phyloP scores from a whole-genome alignment of 2,888 invertebrate species.

The Euplexia lucipara region DNA sequence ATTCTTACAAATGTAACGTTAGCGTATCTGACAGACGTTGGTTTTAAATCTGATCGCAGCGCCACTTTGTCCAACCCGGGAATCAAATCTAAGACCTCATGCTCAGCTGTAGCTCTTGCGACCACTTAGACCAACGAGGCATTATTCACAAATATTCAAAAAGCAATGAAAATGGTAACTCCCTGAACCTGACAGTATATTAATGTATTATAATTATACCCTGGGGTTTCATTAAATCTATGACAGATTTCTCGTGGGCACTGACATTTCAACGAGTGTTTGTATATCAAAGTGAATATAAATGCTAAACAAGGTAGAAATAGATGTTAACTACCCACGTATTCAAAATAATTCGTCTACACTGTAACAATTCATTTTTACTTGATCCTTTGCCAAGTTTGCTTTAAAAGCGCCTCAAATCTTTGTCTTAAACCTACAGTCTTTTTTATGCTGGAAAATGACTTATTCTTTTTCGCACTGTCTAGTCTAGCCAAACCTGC shows the following conservation, averaged over 20 bases:
- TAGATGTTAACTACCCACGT: neutral
- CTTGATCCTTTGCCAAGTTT: constrained; percentile 51
- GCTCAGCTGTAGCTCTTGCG: no score
- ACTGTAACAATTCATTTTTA: constrained; percentile 10
- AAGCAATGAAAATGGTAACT: no score
- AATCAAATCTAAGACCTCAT: no score
- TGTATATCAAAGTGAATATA: constrained; percentile 10
- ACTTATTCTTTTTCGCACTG: constrained; percentile 5
- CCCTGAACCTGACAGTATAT: neutral
- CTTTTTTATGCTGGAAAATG: constrained; percentile 7
- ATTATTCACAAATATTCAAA: no score
- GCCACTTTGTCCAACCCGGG: no score
- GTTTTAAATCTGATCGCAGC: no score
- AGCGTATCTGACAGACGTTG: no score
- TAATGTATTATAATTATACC: neutral
- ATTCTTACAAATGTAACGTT: no score
- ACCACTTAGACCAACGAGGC: no score
- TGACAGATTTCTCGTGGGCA: constrained; percentile 25
- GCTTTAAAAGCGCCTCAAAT: constrained; percentile 39
- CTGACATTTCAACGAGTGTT: neutral
- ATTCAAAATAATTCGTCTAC: constrained; percentile 14
- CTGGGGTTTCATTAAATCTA: constrained; percentile 18
- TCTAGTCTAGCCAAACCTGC: constrained; percentile 11
- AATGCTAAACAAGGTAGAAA: neutral
- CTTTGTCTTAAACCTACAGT: constrained; percentile 14